phyloP scores from a whole-genome alignment of 2,113 vertebrate genomes.

The Amphilophus citrinellus region DNA sequence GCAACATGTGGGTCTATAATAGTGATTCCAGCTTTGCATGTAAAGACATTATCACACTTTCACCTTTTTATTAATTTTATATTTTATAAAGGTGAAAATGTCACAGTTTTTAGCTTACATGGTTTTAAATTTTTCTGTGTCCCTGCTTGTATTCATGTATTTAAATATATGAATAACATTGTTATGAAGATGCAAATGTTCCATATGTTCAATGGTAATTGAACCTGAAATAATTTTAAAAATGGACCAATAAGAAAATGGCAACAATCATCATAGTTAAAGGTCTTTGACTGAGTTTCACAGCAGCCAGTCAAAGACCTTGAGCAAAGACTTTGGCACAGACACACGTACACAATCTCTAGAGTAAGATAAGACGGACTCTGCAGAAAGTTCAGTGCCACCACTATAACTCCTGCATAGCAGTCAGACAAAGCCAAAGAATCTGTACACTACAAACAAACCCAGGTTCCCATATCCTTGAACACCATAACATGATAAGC shows the following conservation, averaged over 20 bases:
- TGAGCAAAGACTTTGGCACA: conserved; percentile 31
- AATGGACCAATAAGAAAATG: not conserved
- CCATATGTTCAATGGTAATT: not conserved
- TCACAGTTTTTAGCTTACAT: not conserved
- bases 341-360: not conserved
- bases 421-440: conserved; percentile 46
- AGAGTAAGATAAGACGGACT: conserved; percentile 42
- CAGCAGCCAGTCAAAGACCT: conserved; percentile 14
- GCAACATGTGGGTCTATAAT: not conserved
- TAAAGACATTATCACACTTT: not conserved
- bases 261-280: not conserved
- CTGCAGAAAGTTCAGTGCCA: conserved; percentile 28
- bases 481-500: conserved; percentile 61
- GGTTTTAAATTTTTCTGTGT: not conserved
- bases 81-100: not conserved
- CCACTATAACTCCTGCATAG: conserved; percentile 25
- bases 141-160: not conserved
- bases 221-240: not conserved
- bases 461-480: conserved; percentile 43
- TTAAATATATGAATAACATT: not conserved
- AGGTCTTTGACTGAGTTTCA: not conserved
- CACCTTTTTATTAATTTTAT: not conserved
- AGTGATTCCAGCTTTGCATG: not conserved
- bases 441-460: conserved; percentile 68
- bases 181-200: not conserved